Percentiles rank a stretch among this genome's conserved stretches.
phyloP scores from a whole-genome alignment of 2,797 vertebrate species.

The Helicolenus hilgendorfi region DNA sequence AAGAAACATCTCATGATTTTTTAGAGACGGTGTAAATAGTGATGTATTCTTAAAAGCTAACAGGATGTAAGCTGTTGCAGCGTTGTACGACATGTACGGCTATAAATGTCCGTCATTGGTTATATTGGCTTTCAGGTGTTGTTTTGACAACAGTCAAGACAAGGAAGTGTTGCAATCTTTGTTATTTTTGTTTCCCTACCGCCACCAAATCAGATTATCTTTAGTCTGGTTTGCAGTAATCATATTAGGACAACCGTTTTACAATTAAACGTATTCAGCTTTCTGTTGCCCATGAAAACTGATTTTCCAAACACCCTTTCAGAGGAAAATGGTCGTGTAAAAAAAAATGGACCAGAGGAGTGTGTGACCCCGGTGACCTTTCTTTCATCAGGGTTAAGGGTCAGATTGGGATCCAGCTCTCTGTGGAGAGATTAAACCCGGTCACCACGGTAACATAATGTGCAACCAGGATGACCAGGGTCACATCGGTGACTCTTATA shows the following conservation, averaged over 20 bases:
- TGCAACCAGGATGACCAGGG: constrained; percentile 37
- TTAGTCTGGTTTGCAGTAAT: constrained; percentile 7
- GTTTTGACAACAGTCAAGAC: background rate
- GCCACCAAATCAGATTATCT: background rate
- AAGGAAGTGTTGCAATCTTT: background rate
- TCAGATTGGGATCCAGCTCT: constrained; percentile 71
- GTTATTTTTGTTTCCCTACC: background rate
- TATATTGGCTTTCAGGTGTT: background rate
- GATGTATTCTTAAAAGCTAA: constrained; percentile 6
- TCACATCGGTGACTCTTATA: constrained; percentile 28
- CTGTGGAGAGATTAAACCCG: constrained; percentile 73
- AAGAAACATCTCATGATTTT: background rate
- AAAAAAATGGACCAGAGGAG: constrained; percentile 43
- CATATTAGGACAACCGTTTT: constrained; percentile 8
- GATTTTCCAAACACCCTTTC: constrained; percentile 36
- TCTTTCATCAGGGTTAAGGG: constrained; percentile 73
- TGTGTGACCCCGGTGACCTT: constrained; percentile 63
- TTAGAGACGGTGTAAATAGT: background rate
- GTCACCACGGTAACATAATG: constrained; percentile 75
- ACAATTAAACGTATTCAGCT: background rate
- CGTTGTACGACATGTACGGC: background rate
- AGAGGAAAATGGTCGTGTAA: constrained; percentile 18
- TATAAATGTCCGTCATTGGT: background rate
- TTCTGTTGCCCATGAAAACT: constrained; percentile 30
- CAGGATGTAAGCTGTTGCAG: background rate